Evolutionary conservation across 2,113 vertebrate genomes (phyloP), one percentile per base, ranked within the genome.

Genomic region (Meles meles): DNA sequence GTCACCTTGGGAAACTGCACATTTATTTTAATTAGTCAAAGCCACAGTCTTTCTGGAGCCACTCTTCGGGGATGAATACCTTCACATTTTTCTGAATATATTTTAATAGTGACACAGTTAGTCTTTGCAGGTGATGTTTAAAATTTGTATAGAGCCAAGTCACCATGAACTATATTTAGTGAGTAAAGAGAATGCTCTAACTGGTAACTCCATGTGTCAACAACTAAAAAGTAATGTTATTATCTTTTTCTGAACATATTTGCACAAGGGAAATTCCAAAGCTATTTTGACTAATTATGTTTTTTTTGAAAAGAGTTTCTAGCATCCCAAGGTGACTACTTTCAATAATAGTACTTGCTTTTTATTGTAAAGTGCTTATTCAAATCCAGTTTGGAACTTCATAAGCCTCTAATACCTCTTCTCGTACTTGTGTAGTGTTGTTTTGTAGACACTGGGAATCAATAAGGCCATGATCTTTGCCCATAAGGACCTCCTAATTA

Each of bases 231-330:
- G 20, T 52, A 67, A 47, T 76, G 67, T 88, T 84, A 88, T 47
- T 57, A 65, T 81, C 44, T 79, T 76, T 94, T 11, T 57, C 63
- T 82, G 88, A 96, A 96, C 49, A 18, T 79, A 76, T 49, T 11
- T 65, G 47, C 21, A 84, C 55, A 84, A 94, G 77, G 88, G 88
- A 88, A 74, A 84, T 71, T 92, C 47, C 63, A 90, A 89, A 96
- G 93, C 42, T 76, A 71, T 71, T 93, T 77, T 91, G 74, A 96
- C 37, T 76, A 85, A 44, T 71, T 59, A 67, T 10, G n/a, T 59
- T 93, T 82, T 92, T 96, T 97, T 97, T 87, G n/a, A 93, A 74
- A 95, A 93, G 77, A 80, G 59, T 76, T 88, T 93, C 91, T 95
- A 94, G 76, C 44, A 82, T 79, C 13, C 10, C 37, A 77, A 65